Conservation (phyloP, 2,797 vertebrate genomes). For the Rhadinocentrus ornatus region DNA sequence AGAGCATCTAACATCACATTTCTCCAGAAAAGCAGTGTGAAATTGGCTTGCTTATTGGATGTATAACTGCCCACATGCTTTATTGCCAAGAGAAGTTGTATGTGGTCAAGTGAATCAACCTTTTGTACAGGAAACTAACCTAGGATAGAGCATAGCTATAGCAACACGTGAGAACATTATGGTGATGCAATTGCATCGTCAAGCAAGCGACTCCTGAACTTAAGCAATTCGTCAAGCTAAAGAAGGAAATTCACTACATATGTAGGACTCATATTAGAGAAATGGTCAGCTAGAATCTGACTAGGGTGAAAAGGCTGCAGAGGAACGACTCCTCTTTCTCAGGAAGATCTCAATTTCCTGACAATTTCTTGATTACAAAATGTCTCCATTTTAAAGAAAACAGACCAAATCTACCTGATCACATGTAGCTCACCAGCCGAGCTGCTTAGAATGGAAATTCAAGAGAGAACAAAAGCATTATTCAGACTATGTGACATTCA, state of each 20-base stretch:
- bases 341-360: neutral
- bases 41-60: neutral
- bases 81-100: neutral
- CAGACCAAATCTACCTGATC: neutral
- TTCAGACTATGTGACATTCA: neutral
- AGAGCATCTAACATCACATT: neutral
- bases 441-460: neutral
- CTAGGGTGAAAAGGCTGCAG: neutral
- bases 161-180: too few relatives aligned
- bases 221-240: neutral
- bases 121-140: too few relatives aligned
- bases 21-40: neutral
- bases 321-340: neutral
- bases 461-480: neutral
- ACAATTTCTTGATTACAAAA: too few relatives aligned
- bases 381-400: conserved; percentile 5
- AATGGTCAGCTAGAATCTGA: neutral
- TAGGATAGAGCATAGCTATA: too few relatives aligned
- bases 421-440: neutral
- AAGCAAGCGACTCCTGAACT: neutral
- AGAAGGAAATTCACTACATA: neutral
- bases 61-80: neutral
- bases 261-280: conserved; percentile 1
- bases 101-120: neutral
- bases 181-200: neutral